Conservation (phyloP, 2,113 vertebrate species). For the Cochlearius cochlearius region DNA sequence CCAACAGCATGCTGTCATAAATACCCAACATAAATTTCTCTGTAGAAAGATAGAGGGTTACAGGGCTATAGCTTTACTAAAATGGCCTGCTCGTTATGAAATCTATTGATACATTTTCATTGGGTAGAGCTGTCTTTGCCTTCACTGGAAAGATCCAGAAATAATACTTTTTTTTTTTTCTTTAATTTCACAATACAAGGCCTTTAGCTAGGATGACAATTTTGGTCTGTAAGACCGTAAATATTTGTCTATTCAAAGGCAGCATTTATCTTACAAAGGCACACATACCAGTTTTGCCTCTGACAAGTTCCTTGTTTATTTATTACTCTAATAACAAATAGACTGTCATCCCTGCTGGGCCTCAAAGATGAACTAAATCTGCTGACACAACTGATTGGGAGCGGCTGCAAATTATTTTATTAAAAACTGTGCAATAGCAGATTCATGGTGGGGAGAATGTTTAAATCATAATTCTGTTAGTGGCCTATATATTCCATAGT, state of each 20-base stretch:
- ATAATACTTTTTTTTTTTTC: slow-evolving; percentile 43
- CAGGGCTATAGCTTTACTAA: neutral
- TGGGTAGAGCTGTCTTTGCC: neutral
- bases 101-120: slow-evolving; percentile 43
- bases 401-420: slow-evolving; percentile 64
- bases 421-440: slow-evolving; percentile 50
- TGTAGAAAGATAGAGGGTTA: neutral
- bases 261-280: slow-evolving; percentile 79
- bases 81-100: slow-evolving; percentile 8
- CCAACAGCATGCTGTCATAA: neutral
- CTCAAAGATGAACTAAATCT: slow-evolving; percentile 67
- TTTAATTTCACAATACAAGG: slow-evolving; percentile 67
- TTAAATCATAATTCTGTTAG: slow-evolving; percentile 47
- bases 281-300: slow-evolving; percentile 72
- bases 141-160: slow-evolving; percentile 51
- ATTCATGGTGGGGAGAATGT: neutral
- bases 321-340: slow-evolving; percentile 82
- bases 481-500: neutral
- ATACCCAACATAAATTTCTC: neutral
- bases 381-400: slow-evolving; percentile 70
- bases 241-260: slow-evolving; percentile 81
- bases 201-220: slow-evolving; percentile 72
- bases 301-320: slow-evolving; percentile 82
- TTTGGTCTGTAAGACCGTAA: slow-evolving; percentile 71
- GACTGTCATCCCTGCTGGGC: slow-evolving; percentile 75